Percentiles rank a stretch among this genome's conserved stretches.
Conservation (phyloP, 2,113 vertebrate species). For the Columba janthina region DNA sequence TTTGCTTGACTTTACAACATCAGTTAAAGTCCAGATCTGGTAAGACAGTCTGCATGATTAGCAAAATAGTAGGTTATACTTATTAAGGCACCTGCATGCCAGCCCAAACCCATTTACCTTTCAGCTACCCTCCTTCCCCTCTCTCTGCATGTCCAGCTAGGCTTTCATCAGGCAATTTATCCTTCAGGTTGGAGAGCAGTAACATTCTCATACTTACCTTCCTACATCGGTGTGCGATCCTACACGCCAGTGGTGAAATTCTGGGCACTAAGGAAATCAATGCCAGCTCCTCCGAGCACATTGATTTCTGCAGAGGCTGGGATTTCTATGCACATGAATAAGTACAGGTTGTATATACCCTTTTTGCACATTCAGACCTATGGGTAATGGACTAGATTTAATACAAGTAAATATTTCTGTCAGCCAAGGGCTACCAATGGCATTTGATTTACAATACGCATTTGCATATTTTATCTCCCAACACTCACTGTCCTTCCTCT, state of each 20-base stretch:
- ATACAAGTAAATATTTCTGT: neutral
- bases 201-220: neutral
- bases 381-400: neutral
- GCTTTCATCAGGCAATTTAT: neutral
- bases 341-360: neutral
- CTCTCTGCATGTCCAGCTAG: neutral
- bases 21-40: neutral
- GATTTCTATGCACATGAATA: slow-evolving; percentile 65
- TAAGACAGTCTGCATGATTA: neutral
- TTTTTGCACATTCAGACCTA: neutral
- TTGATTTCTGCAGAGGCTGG: neutral
- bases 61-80: neutral
- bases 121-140: neutral
- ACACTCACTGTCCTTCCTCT: neutral
- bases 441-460: neutral
- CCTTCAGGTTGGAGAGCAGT: neutral
- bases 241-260: neutral
- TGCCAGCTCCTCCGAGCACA: neutral
- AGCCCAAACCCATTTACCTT: neutral
- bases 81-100: neutral
- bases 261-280: neutral
- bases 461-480: neutral
- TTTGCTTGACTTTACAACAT: neutral
- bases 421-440: neutral
- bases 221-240: fast-evolving